Percentiles rank a stretch among this genome's conserved stretches.
Conservation (phyloP, 2,113 vertebrate genomes). For the Plecotus auritus region DNA sequence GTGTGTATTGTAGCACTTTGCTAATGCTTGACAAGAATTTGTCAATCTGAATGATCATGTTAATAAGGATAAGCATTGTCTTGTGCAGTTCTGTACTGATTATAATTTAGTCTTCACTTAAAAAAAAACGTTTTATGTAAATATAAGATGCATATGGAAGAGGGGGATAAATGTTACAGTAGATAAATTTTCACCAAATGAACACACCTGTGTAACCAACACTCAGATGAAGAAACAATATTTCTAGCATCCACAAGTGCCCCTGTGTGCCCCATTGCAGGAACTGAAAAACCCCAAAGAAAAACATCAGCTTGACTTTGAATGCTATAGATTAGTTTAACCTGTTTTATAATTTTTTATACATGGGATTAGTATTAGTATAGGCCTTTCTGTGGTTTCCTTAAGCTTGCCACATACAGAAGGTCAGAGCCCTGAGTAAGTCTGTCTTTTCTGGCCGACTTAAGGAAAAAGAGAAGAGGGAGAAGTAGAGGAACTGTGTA, state of each 20-base stretch:
- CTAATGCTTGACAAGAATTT: neutral
- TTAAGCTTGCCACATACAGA: neutral
- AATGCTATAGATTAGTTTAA: neutral
- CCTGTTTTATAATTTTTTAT: neutral
- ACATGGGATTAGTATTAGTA: neutral
- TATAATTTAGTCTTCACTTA: neutral
- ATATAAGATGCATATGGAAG: neutral
- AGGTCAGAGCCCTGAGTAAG: neutral
- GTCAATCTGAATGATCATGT: neutral
- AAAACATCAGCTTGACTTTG: neutral
- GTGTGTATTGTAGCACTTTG: neutral
- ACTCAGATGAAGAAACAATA: neutral
- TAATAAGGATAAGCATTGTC: neutral
- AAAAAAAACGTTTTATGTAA: neutral
- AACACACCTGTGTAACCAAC: neutral
- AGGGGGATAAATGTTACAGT: neutral
- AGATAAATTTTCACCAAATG: neutral
- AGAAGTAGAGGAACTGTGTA: neutral
- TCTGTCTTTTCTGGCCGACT: neutral
- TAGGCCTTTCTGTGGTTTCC: neutral
- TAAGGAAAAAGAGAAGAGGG: neutral
- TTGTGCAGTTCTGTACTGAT: slow-evolving; percentile 10
- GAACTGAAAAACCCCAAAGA: neutral
- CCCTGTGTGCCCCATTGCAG: neutral
- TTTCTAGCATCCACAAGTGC: neutral